Percentiles rank a stretch among this genome's conserved stretches.
These are phyloP conservation scores for Corvus moneduloides DNA, from an alignment of 2,113 vertebrate genomes.

Conservation along the genomic window DNA sequence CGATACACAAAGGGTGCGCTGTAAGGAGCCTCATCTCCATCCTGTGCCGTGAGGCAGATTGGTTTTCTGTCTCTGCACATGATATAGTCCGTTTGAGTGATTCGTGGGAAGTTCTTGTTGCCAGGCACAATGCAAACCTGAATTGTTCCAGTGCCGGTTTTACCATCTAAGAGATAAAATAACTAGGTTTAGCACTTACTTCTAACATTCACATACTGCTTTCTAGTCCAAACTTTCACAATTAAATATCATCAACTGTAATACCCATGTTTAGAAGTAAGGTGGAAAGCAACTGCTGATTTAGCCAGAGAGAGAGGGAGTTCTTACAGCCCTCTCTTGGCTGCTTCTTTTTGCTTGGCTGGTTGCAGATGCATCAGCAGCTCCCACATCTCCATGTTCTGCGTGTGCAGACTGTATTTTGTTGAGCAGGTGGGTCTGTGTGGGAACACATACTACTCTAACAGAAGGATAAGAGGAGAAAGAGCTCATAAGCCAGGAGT, in stretches of 20 bases:
- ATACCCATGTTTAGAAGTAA: background rate
- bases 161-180: conserved; percentile 69
- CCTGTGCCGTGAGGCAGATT: conserved; percentile 71
- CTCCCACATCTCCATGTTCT: background rate
- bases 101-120: conserved; percentile 79
- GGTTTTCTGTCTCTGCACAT: conserved; percentile 75
- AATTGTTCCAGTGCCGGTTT: conserved; percentile 84
- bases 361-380: background rate
- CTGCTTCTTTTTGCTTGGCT: background rate
- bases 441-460: background rate
- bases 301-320: background rate
- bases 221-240: background rate
- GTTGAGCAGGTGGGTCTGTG: fast-evolving
- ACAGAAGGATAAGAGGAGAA: background rate
- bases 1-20: conserved; percentile 77
- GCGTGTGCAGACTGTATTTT: background rate
- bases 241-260: background rate
- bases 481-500: background rate
- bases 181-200: background rate
- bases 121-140: conserved; percentile 76
- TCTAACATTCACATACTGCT: background rate
- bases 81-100: conserved; percentile 3
- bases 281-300: background rate
- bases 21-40: conserved; percentile 72
- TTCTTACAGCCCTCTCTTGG: background rate